Percentiles rank a stretch among this genome's conserved stretches.
Evolutionary conservation across 2,113 vertebrate species (phyloP).

Genomic region (Otolemur garnettii): DNA sequence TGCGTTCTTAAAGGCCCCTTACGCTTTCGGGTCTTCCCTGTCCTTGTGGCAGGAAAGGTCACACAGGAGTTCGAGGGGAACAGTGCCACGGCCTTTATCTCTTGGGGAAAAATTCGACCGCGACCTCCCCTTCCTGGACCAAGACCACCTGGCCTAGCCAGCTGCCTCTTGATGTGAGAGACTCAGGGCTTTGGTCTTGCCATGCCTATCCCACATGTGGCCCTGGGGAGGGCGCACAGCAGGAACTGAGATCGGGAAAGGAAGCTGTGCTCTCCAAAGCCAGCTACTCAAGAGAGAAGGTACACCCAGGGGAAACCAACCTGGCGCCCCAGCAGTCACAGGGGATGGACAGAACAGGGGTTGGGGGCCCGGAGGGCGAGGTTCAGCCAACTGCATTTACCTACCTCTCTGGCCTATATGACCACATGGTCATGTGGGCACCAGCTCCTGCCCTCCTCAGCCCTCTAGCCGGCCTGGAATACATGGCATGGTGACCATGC

Average conservation of each 20-base stretch:
- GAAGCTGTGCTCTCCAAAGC: not conserved
- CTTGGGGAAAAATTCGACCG: not conserved
- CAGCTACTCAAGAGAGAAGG: not conserved
- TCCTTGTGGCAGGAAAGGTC: not conserved
- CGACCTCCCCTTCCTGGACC: not conserved
- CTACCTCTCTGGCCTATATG: not conserved
- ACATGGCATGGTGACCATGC: not conserved
- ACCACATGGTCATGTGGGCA: not conserved
- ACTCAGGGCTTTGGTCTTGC: not conserved
- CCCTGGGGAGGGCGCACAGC: too few species aligned
- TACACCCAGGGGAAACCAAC: not conserved
- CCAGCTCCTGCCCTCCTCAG: not conserved
- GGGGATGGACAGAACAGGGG: not conserved
- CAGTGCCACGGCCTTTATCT: not conserved
- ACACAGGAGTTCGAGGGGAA: not conserved
- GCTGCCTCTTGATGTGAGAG: not conserved
- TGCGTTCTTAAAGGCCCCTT: constrained; percentile 55
- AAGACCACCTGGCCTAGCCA: not conserved
- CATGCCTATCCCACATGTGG: not conserved
- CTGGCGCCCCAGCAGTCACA: not conserved
- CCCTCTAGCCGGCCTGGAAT: not conserved
- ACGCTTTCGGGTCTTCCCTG: constrained; percentile 49
- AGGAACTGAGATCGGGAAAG: too few species aligned
- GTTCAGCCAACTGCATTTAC: not conserved
- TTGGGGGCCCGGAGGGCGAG: not conserved